phyloP scores from a whole-genome alignment of 1,140 invertebrate species.

The Copidosoma floridanum region DNA sequence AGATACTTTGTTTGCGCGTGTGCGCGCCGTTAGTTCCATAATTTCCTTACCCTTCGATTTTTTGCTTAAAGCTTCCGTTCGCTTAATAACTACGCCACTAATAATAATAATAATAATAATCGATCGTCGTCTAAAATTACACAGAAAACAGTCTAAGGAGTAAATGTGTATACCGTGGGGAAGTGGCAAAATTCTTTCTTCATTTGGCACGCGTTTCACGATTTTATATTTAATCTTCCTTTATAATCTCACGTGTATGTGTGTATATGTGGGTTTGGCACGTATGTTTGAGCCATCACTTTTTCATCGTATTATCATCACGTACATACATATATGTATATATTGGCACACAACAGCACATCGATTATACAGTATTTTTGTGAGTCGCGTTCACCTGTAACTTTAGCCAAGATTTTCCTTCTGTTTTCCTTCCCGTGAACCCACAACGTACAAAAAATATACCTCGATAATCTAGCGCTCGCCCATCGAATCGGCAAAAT shows the following conservation, averaged over 20 bases:
- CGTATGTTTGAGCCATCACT: slow-evolving; percentile 31
- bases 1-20: slow-evolving; percentile 10
- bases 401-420: too few species aligned
- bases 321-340: slow-evolving; percentile 10
- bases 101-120: too few species aligned
- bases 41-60: too few species aligned
- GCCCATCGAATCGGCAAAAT: slow-evolving; percentile 21
- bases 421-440: slow-evolving; percentile 31
- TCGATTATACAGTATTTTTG: too few species aligned
- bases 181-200: slow-evolving; percentile 3
- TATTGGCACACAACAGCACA: slow-evolving; percentile 16
- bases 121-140: too few species aligned
- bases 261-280: slow-evolving; percentile 42
- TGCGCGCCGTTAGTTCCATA: too few species aligned
- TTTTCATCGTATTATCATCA: slow-evolving; percentile 11
- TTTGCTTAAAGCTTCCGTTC: too few species aligned
- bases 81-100: too few species aligned
- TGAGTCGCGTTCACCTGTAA: too few species aligned
- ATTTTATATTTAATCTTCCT: slow-evolving; percentile 28
- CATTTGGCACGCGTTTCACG: slow-evolving; percentile 47
- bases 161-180: too few species aligned
- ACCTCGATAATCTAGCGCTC: slow-evolving; percentile 40
- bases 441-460: slow-evolving; percentile 45
- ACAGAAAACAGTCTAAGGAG: too few species aligned
- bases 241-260: too few species aligned